Percentiles rank a stretch among this genome's conserved stretches.
Conservation (phyloP, 2,888 invertebrate species). For the Argyresthia albistria region DNA sequence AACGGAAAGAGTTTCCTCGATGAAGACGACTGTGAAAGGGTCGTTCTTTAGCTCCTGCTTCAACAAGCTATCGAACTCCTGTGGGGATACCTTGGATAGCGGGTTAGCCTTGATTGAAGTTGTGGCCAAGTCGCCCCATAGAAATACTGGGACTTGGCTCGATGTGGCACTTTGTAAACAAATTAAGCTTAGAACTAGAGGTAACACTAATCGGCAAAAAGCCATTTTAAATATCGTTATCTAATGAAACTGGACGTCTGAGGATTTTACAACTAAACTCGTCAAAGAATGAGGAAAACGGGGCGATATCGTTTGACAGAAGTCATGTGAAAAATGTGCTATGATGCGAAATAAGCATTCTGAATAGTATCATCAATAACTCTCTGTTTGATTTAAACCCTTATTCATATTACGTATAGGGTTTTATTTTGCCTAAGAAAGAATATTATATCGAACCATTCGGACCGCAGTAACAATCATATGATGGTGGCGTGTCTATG, state of each 20-base stretch:
- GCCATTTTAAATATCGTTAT: slow-evolving; percentile 41
- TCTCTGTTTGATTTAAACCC: too few relatives aligned
- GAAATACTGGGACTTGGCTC: slow-evolving; percentile 69
- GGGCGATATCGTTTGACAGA: slow-evolving; percentile 46
- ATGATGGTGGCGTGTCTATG: too few relatives aligned
- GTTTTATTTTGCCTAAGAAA: too few relatives aligned
- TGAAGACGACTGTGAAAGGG: slow-evolving; percentile 60
- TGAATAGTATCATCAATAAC: too few relatives aligned
- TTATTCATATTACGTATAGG: too few relatives aligned
- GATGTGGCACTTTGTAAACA: slow-evolving; percentile 24
- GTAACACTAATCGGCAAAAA: slow-evolving; percentile 46
- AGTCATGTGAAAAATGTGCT: slow-evolving; percentile 62
- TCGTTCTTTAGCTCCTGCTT: slow-evolving; percentile 39
- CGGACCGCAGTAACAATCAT: too few relatives aligned
- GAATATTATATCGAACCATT: too few relatives aligned
- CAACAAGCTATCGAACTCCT: slow-evolving; percentile 44
- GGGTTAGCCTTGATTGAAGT: slow-evolving; percentile 34
- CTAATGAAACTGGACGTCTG: slow-evolving; percentile 44
- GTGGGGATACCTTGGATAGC: slow-evolving; percentile 29
- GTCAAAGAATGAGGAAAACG: slow-evolving; percentile 46
- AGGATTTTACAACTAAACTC: slow-evolving; percentile 40
- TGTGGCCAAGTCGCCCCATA: slow-evolving; percentile 66
- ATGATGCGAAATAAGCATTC: too few relatives aligned
- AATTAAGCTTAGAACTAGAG: slow-evolving; percentile 45
- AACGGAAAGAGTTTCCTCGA: slow-evolving; percentile 67